Percentiles rank a stretch among this genome's conserved stretches.
These are phyloP conservation scores for Planococcus citri DNA, from an alignment of 1,140 invertebrate species.

Conservation along the genomic window DNA sequence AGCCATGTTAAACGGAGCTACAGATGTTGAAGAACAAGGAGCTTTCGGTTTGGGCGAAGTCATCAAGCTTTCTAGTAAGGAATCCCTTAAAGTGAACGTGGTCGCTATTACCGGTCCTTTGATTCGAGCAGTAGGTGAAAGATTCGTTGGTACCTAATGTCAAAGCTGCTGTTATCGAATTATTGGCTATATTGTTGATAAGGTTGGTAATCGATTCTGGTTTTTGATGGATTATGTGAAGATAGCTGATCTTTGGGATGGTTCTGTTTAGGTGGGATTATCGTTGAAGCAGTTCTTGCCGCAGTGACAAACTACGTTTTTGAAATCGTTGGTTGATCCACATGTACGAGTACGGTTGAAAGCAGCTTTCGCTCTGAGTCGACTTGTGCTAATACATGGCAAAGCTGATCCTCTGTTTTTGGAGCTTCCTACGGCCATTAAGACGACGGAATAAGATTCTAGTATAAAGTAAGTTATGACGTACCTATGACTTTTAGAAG, in stretches of 20 bases:
- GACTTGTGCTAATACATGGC: conserved; percentile 81
- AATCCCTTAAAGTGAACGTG: conserved; percentile 84
- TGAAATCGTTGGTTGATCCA: conserved; percentile 82
- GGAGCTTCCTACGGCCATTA: conserved; percentile 77
- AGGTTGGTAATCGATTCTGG: conserved; percentile 40
- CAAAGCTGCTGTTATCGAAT: conserved; percentile 91
- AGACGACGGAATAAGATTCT: conserved; percentile 69
- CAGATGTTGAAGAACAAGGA: conserved; percentile 89
- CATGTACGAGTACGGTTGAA: conserved; percentile 77
- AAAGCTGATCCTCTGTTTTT: conserved; percentile 76
- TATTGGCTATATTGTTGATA: conserved; percentile 79
- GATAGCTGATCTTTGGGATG: no score
- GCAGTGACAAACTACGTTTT: conserved; percentile 94
- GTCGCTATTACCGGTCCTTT: conserved; percentile 94
- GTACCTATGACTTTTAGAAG: no score
- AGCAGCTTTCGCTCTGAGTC: conserved; percentile 73
- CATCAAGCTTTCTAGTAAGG: conserved; percentile 69
- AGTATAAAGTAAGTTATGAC: conserved; percentile 47
- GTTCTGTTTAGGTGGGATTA: conserved; percentile 51
- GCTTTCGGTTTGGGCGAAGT: conserved; percentile 88
- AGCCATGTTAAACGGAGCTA: conserved; percentile 83
- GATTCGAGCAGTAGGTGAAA: conserved; percentile 91
- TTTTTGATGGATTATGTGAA: no score
- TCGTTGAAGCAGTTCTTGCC: conserved; percentile 96
- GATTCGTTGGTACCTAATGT: conserved; percentile 85